phyloP scores from a whole-genome alignment of 2,888 invertebrate genomes.

The Melanotus villosus region DNA sequence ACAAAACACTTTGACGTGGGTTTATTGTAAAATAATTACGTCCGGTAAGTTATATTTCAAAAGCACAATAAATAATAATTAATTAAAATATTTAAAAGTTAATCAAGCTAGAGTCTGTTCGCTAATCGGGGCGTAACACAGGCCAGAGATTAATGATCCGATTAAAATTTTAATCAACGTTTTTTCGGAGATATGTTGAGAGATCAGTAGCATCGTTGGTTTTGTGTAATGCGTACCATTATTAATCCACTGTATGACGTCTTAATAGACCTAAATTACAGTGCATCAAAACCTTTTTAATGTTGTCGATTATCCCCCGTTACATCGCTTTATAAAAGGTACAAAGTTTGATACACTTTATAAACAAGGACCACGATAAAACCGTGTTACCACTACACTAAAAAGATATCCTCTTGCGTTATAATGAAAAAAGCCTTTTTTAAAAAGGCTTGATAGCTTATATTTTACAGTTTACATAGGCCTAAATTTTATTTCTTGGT shows the following conservation, averaged over 20 bases:
- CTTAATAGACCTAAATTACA: constrained; percentile 61
- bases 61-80: constrained; percentile 55
- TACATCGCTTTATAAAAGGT: too few species aligned
- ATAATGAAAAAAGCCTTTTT: too few species aligned
- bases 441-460: too few species aligned
- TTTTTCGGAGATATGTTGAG: constrained; percentile 57
- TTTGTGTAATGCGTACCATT: constrained; percentile 57
- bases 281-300: constrained; percentile 39
- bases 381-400: too few species aligned
- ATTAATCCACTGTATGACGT: constrained; percentile 59
- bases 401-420: too few species aligned
- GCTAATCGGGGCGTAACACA: constrained; percentile 56
- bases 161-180: constrained; percentile 62
- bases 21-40: constrained; percentile 36
- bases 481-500: too few species aligned
- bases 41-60: constrained; percentile 42
- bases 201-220: constrained; percentile 58
- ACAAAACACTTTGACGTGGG: background rate
- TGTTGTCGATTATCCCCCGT: constrained; percentile 31
- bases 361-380: too few species aligned
- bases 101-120: constrained; percentile 55
- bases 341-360: too few species aligned
- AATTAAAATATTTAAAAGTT: constrained; percentile 59
- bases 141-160: constrained; percentile 59
- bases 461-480: too few species aligned